Conservation (phyloP, 2,888 invertebrate genomes). For the Acleris sparsana region DNA sequence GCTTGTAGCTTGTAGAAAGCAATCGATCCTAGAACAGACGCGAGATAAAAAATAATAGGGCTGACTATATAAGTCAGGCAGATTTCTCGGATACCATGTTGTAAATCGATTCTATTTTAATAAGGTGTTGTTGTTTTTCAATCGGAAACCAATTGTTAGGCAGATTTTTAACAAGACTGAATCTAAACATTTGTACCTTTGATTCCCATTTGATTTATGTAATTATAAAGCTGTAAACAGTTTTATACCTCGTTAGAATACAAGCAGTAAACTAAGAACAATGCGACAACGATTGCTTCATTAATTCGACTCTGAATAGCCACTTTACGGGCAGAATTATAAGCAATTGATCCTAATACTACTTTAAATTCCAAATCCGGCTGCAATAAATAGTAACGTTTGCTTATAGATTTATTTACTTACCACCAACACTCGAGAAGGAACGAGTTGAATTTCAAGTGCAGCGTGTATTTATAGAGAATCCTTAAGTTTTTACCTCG, state of each 20-base stretch:
- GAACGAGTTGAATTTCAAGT: slow-evolving; percentile 35
- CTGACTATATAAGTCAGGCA: slow-evolving; percentile 26
- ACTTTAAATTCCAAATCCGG: slow-evolving; percentile 31
- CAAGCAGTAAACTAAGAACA: neutral
- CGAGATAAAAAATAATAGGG: slow-evolving; percentile 42
- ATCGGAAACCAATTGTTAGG: neutral
- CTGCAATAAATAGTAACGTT: slow-evolving; percentile 30
- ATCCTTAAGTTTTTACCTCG: slow-evolving; percentile 34
- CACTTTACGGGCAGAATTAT: slow-evolving; percentile 15
- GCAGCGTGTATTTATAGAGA: slow-evolving; percentile 33
- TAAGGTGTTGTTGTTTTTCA: slow-evolving; percentile 3
- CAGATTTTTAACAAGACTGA: neutral
- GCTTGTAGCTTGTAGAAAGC: slow-evolving; percentile 42
- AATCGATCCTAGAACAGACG: slow-evolving; percentile 38
- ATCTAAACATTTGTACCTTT: neutral
- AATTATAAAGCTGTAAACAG: no score
- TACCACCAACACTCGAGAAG: slow-evolving; percentile 18
- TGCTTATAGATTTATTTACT: slow-evolving; percentile 28
- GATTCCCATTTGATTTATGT: no score
- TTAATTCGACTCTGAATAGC: slow-evolving; percentile 7
- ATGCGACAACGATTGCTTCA: slow-evolving; percentile 12
- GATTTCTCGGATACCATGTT: slow-evolving; percentile 26
- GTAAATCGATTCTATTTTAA: slow-evolving; percentile 18
- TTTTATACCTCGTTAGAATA: neutral
- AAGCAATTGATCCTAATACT: neutral